Percentiles rank a stretch among this genome's conserved stretches.
Evolutionary conservation across 2,797 vertebrate species (phyloP).

Genomic region (Eidolon dupreanum): DNA sequence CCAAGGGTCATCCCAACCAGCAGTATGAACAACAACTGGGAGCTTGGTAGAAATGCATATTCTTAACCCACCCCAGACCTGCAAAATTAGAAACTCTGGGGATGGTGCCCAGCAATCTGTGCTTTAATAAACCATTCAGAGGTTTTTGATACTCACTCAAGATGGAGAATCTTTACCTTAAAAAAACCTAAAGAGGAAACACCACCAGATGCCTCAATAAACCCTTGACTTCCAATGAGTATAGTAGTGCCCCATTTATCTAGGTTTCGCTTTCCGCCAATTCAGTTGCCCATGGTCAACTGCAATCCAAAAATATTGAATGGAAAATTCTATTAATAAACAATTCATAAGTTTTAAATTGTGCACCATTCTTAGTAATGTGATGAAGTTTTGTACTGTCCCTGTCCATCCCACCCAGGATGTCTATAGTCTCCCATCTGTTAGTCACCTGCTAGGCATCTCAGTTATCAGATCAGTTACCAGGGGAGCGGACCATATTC

Average conservation of each 20-base stretch:
- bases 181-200: neutral
- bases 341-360: neutral
- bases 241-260: neutral
- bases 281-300: neutral
- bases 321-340: neutral
- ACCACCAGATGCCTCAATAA: neutral
- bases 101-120: neutral
- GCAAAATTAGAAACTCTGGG: neutral
- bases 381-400: neutral
- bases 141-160: neutral
- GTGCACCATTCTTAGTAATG: neutral
- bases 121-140: neutral
- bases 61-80: neutral
- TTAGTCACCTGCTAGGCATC: neutral
- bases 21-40: neutral
- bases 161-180: neutral
- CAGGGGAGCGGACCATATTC: neutral
- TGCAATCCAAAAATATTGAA: neutral
- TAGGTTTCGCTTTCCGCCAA: neutral
- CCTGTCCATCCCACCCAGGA: no score
- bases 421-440: neutral
- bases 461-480: neutral
- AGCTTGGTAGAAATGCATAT: neutral
- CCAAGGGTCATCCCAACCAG: neutral
- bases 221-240: neutral